A percentile compares a stretch with the other conserved stretches of the same genome.
phyloP scores from a whole-genome alignment of 2,888 invertebrate species.

The Cephus pygmeus region DNA sequence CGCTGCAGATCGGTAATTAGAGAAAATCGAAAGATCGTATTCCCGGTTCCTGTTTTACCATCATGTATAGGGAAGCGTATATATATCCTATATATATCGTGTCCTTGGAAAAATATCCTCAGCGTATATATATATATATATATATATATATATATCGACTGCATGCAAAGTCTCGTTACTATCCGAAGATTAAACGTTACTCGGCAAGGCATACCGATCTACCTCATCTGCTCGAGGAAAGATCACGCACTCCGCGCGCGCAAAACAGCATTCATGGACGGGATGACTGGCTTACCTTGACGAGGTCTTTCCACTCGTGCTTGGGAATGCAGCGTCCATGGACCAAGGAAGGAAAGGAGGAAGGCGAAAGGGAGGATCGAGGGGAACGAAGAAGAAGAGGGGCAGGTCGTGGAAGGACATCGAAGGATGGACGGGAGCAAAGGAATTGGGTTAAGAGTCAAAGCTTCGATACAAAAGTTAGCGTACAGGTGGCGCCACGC shows the following conservation, averaged over 20 bases:
- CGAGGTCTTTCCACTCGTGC: constrained; percentile 62
- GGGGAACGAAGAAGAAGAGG: constrained; percentile 8
- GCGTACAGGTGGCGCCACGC: neutral
- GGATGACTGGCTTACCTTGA: constrained; percentile 60
- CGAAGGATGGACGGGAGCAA: constrained; percentile 7
- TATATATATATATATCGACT: too few species aligned
- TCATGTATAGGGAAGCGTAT: neutral
- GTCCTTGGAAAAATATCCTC: too few species aligned
- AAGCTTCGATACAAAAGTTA: constrained; percentile 5
- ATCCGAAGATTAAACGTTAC: neutral
- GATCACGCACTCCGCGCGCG: constrained; percentile 8
- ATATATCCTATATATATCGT: too few species aligned
- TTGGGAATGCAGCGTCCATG: constrained; percentile 53
- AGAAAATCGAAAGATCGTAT: neutral
- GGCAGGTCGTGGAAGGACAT: neutral
- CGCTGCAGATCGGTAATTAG: constrained; percentile 17
- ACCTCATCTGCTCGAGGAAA: neutral
- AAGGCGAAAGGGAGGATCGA: constrained; percentile 7
- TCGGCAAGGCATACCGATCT: neutral
- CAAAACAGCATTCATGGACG: constrained; percentile 39
- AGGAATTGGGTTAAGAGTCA: constrained; percentile 23
- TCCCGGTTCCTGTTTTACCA: neutral
- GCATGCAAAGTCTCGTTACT: neutral
- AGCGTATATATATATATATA: too few species aligned
- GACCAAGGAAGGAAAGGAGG: constrained; percentile 22